These are phyloP conservation scores for Tortricodes alternella DNA, from an alignment of 2,888 invertebrate species.

Conservation along the genomic window DNA sequence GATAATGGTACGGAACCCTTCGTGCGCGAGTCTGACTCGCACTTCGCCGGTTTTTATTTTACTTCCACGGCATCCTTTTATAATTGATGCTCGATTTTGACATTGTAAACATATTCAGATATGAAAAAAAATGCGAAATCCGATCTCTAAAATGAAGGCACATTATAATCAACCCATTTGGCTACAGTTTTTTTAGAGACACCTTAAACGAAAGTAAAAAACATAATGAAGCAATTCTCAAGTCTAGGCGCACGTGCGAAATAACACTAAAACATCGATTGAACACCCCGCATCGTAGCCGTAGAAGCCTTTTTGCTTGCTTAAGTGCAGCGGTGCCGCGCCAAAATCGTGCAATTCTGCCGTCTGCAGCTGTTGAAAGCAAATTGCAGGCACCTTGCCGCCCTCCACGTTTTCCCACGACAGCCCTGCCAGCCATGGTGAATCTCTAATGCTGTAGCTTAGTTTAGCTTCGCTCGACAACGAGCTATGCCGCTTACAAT, in stretches of 20 bases:
- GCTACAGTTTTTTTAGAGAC: background rate
- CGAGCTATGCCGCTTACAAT: too few species aligned
- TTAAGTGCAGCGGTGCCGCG: conserved; percentile 40
- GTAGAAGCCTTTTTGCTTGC: conserved; percentile 48
- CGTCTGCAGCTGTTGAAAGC: conserved; percentile 55
- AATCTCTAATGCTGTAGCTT: too few species aligned
- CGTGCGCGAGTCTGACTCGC: too few species aligned
- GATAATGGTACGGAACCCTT: too few species aligned
- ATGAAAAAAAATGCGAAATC: too few species aligned
- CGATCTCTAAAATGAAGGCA: too few species aligned
- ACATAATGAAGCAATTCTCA: conserved; percentile 13
- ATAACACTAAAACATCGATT: conserved; percentile 35
- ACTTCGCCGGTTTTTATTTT: too few species aligned
- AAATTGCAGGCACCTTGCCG: conserved; percentile 64
- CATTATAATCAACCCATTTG: background rate
- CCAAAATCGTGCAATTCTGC: conserved; percentile 54
- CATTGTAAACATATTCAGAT: too few species aligned
- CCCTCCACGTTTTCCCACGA: conserved; percentile 56
- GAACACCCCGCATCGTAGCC: conserved; percentile 45
- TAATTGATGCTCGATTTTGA: too few species aligned
- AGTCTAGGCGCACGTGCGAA: conserved; percentile 8
- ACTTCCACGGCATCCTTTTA: too few species aligned
- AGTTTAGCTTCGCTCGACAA: too few species aligned
- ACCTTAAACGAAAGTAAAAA: background rate
- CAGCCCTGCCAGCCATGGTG: too few species aligned